These are phyloP conservation scores for Sphenodon punctatus DNA, from an alignment of 2,797 vertebrate genomes.

Conservation along the genomic window DNA sequence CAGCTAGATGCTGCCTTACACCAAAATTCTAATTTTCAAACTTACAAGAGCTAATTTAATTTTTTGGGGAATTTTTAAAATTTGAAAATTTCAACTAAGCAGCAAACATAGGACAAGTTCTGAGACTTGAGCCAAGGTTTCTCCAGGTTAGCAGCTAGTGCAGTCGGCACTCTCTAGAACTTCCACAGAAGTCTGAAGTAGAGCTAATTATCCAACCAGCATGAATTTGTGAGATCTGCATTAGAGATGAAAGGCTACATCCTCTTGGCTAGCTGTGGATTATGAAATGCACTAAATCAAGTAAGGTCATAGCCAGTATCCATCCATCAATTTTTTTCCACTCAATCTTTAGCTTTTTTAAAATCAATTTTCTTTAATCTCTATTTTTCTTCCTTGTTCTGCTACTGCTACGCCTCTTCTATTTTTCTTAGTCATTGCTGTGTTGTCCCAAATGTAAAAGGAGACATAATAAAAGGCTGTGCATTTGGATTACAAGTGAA, in stretches of 20 bases:
- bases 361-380: not conserved
- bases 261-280: not conserved
- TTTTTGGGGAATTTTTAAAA: not conserved
- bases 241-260: not conserved
- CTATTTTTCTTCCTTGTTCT: not conserved
- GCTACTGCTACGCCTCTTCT: not conserved
- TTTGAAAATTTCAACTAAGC: not conserved
- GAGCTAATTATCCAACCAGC: not conserved
- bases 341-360: not conserved
- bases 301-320: not conserved
- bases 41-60: not conserved
- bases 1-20: not conserved
- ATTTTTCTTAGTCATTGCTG: too few relatives aligned
- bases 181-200: slow-evolving; percentile 35
- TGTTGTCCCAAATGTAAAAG: too few relatives aligned
- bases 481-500: too few relatives aligned
- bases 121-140: not conserved
- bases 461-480: too few relatives aligned
- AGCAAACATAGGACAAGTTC: not conserved
- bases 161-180: not conserved
- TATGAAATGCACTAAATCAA: not conserved
- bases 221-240: not conserved
- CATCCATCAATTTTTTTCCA: not conserved
- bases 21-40: not conserved
- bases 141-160: too few relatives aligned